phyloP scores from a whole-genome alignment of 1,140 invertebrate genomes.

The Eumeta japonica region DNA sequence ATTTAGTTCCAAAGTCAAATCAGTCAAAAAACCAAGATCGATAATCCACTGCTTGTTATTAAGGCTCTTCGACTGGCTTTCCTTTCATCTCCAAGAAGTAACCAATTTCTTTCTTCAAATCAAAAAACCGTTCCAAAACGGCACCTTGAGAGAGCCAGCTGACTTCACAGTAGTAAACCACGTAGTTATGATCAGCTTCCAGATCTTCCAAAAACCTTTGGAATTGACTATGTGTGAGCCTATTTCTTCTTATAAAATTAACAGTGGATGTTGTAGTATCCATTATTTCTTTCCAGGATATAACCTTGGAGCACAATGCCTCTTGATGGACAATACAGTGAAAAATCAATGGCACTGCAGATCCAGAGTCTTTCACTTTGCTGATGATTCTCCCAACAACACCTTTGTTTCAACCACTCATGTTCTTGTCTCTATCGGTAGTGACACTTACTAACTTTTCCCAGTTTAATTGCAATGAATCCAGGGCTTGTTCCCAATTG shows the following conservation, averaged over 20 bases:
- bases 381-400: no score
- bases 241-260: constrained; percentile 14
- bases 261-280: constrained; percentile 12
- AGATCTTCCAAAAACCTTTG: constrained; percentile 18
- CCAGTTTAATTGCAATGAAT: no score
- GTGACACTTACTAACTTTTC: constrained; percentile 21
- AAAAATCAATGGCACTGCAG: no score
- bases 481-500: constrained; percentile 20
- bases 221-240: constrained; percentile 17
- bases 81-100: constrained; percentile 2
- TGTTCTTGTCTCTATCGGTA: constrained; percentile 17
- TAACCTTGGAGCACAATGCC: constrained; percentile 6
- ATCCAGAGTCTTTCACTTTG: no score
- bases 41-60: no score
- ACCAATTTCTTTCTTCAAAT: no score
- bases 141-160: constrained; percentile 4
- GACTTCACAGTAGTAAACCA: constrained; percentile 11
- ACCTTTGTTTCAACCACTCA: constrained; percentile 25
- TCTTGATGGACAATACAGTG: no score
- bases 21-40: no score
- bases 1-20: constrained; percentile 3
- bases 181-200: constrained; percentile 13
- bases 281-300: constrained; percentile 10
- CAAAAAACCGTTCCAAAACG: no score
- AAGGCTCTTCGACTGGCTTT: constrained; percentile 7